phyloP scores from a whole-genome alignment of 2,113 vertebrate genomes.

The Rhineura floridana region DNA sequence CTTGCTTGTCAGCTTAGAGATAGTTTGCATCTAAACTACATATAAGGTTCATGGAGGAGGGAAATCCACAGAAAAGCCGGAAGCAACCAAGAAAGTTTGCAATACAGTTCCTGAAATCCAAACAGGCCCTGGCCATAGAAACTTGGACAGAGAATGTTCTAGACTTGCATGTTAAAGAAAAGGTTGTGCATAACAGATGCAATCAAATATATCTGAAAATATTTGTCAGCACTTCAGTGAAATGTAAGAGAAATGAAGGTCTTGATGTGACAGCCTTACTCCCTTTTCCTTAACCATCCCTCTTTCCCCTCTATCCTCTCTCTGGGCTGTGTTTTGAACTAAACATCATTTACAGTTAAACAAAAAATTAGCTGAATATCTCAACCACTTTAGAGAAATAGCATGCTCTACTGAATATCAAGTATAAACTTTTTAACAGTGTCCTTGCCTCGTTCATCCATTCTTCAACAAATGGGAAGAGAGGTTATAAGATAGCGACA shows the following conservation, averaged over 20 bases:
- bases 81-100: not conserved
- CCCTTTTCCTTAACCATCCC: not conserved
- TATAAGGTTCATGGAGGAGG: not conserved
- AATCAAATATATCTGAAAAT: not conserved
- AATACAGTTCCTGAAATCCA: not conserved
- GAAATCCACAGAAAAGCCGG: not conserved
- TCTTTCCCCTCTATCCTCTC: not conserved
- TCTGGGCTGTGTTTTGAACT: not conserved
- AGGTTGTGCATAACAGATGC: no score
- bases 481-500: not conserved
- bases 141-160: not conserved
- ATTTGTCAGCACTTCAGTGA: not conserved
- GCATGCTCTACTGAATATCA: not conserved
- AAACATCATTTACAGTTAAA: not conserved
- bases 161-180: not conserved
- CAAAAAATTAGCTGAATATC: not conserved
- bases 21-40: not conserved
- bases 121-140: not conserved
- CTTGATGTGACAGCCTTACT: not conserved
- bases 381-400: not conserved
- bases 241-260: not conserved
- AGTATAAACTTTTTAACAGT: not conserved
- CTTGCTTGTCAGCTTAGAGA: not conserved
- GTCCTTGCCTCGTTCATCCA: not conserved
- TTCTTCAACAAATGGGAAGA: not conserved